Conservation (phyloP, 2,113 vertebrate species). For the Zosterops lateralis region DNA sequence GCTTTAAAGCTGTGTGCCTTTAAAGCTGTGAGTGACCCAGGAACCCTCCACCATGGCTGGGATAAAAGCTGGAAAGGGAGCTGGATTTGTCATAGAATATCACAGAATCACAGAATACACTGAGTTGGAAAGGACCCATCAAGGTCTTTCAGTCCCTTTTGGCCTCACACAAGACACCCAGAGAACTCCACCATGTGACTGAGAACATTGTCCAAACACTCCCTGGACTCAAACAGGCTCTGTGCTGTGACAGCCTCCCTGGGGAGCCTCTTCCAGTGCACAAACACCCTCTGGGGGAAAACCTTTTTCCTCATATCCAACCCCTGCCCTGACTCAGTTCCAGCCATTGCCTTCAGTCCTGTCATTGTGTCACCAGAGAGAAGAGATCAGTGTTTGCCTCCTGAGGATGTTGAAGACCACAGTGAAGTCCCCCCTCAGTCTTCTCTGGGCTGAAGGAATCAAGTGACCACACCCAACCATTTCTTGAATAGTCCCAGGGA, state of each 20-base stretch:
- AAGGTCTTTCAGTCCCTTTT: neutral
- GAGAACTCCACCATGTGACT: neutral
- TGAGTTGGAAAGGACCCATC: neutral
- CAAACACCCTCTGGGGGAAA: too few species aligned
- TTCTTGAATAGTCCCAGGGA: neutral
- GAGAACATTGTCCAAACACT: neutral
- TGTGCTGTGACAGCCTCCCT: neutral
- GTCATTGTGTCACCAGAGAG: neutral
- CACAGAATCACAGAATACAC: neutral
- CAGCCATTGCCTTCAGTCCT: neutral
- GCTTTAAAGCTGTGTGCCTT: neutral
- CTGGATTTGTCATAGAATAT: neutral
- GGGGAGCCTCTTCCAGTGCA: neutral
- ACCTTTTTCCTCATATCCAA: accelerated
- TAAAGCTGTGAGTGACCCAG: neutral
- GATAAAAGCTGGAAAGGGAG: neutral
- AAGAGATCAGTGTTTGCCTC: neutral
- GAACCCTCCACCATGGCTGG: neutral
- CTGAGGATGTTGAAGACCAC: neutral
- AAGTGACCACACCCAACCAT: too few species aligned
- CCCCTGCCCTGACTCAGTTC: neutral
- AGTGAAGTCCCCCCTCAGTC: neutral
- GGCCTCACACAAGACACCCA: neutral
- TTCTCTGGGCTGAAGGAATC: neutral
- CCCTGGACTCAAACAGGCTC: neutral